A percentile compares a stretch with the other conserved stretches of the same genome.
Conservation (phyloP, 2,888 invertebrate species). For the Resseliella maxima region DNA sequence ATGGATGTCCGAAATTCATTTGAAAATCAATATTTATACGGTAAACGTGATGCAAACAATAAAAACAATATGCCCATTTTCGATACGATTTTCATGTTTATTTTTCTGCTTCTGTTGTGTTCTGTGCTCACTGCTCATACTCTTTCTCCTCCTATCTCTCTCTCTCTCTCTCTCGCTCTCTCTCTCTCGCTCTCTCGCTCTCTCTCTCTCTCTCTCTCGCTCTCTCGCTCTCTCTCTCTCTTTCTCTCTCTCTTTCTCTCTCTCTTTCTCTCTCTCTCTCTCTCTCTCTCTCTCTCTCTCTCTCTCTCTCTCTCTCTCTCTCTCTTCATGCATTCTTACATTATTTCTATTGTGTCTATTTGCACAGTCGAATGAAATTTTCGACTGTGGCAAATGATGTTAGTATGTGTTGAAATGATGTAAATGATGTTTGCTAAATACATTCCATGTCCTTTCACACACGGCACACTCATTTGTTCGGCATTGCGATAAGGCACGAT, state of each 20-base stretch:
- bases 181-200: neutral
- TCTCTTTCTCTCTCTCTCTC: neutral
- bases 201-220: no score
- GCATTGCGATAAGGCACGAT: conserved; percentile 47
- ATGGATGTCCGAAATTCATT: conserved; percentile 27
- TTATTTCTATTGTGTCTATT: neutral
- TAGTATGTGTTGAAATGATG: conserved; percentile 45
- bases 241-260: no score
- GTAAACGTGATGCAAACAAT: conserved; percentile 46
- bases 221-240: neutral
- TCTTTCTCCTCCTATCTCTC: no score
- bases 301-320: no score
- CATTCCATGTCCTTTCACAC: conserved; percentile 47
- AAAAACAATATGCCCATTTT: conserved; percentile 42
- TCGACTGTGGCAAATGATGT: no score
- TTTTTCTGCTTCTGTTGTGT: neutral
- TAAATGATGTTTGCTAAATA: conserved; percentile 51
- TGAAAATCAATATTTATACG: conserved; percentile 46
- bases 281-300: no score
- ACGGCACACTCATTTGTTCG: neutral
- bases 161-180: neutral
- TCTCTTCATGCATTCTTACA: no score
- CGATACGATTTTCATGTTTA: conserved; percentile 10
- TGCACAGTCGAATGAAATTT: neutral
- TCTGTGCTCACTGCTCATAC: no score